A percentile compares a stretch with the other conserved stretches of the same genome.
Evolutionary conservation across 2,797 vertebrate genomes (phyloP).

Genomic region (Momotus momota): DNA sequence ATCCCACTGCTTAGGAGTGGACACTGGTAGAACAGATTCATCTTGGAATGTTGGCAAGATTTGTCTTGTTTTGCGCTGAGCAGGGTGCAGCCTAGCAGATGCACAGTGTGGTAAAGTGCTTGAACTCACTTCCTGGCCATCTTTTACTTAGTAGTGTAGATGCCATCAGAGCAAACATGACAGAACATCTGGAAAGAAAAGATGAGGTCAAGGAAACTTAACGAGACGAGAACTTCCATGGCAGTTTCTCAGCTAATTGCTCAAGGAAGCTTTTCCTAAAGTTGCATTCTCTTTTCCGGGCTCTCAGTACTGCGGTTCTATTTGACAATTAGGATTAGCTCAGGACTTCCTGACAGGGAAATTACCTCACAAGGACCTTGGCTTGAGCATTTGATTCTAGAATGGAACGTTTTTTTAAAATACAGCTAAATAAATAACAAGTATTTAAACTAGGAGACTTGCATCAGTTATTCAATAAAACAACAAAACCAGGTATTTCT

Average conservation of each 20-base stretch:
- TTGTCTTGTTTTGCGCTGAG: not conserved
- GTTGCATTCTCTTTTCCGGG: not conserved
- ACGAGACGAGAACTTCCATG: slow-evolving; percentile 1
- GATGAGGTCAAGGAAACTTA: slow-evolving; percentile 22
- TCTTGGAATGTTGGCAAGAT: not conserved
- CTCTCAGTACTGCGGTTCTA: not conserved
- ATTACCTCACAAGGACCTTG: slow-evolving; percentile 22
- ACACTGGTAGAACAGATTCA: not conserved
- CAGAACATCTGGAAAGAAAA: slow-evolving; percentile 41
- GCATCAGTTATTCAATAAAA: not conserved
- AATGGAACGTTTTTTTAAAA: not conserved
- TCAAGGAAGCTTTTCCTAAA: not conserved
- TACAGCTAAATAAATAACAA: not conserved
- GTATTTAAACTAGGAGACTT: not conserved
- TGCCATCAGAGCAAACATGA: not conserved
- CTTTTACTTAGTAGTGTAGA: not conserved
- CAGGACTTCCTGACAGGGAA: slow-evolving; percentile 42
- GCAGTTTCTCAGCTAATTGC: slow-evolving; percentile 31
- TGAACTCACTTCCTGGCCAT: slow-evolving; percentile 22
- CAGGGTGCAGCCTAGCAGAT: not conserved
- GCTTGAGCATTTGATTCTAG: not conserved
- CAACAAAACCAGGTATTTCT: not conserved
- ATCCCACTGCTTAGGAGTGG: not conserved
- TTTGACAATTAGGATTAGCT: slow-evolving; percentile 24
- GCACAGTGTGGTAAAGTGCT: not conserved